phyloP scores from a whole-genome alignment of 2,113 vertebrate species.

The Corydoras maculifer region DNA sequence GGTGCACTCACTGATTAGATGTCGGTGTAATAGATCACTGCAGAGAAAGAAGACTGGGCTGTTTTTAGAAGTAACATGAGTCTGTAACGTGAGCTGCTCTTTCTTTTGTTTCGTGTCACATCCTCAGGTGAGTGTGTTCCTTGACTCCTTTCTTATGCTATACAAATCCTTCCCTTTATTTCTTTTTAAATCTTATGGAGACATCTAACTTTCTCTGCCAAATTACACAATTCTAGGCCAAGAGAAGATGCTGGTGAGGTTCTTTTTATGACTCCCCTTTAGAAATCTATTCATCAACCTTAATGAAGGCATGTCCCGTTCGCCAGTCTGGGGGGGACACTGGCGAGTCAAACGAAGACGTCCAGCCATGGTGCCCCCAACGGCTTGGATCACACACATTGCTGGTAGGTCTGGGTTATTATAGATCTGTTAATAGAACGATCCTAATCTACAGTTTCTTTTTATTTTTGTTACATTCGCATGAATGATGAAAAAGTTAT shows the following conservation, averaged over 20 bases:
- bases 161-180: neutral
- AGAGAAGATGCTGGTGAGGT: neutral
- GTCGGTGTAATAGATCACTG: slow-evolving; percentile 24
- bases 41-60: slow-evolving; percentile 13
- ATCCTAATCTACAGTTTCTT: no score
- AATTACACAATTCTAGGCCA: neutral
- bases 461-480: no score
- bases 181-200: slow-evolving; percentile 3
- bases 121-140: slow-evolving; percentile 22
- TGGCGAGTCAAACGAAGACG: slow-evolving; percentile 38
- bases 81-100: slow-evolving; percentile 38
- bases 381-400: slow-evolving; percentile 52
- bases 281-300: slow-evolving; percentile 14
- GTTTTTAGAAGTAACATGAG: slow-evolving; percentile 41
- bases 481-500: no score
- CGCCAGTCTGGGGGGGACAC: slow-evolving; percentile 37
- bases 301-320: slow-evolving; percentile 45
- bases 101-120: slow-evolving; percentile 27
- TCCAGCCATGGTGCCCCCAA: slow-evolving; percentile 36
- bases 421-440: no score
- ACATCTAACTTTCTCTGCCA: neutral
- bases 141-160: neutral
- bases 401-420: slow-evolving; percentile 37
- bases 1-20: neutral
- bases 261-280: neutral